phyloP scores from a whole-genome alignment of 1,140 invertebrate species.

The Lithobius niger region DNA sequence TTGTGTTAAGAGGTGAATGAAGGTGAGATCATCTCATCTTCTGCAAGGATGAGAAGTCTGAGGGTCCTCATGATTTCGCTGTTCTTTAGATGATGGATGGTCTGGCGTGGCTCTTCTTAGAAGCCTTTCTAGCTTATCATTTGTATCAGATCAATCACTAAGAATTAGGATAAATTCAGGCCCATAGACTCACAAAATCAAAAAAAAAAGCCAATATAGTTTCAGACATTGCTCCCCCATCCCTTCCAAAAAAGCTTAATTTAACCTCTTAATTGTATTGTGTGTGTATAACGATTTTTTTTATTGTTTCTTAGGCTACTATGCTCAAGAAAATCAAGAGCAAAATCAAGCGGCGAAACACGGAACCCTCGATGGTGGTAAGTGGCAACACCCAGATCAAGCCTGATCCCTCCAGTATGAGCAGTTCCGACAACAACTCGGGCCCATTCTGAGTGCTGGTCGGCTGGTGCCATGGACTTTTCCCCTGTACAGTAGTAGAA shows the following conservation, averaged over 20 bases:
- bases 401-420: constrained; percentile 11
- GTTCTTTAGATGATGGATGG: too few species aligned
- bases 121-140: too few species aligned
- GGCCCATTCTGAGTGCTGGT: constrained; percentile 8
- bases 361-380: constrained; percentile 54
- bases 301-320: constrained; percentile 45
- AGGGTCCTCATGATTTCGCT: too few species aligned
- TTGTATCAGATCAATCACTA: too few species aligned
- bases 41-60: too few species aligned
- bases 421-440: constrained; percentile 9
- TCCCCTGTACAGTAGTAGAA: not conserved
- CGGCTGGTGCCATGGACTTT: not conserved
- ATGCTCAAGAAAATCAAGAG: constrained; percentile 87
- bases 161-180: too few species aligned
- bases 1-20: too few species aligned
- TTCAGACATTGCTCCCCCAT: not conserved
- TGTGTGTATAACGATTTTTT: not conserved
- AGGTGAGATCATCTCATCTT: too few species aligned
- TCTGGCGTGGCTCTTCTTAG: too few species aligned
- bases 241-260: constrained; percentile 5
- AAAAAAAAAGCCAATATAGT: too few species aligned
- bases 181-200: too few species aligned
- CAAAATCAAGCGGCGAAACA: constrained; percentile 74
- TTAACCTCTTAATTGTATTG: constrained; percentile 7
- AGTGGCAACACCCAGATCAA: constrained; percentile 11